phyloP scores from a whole-genome alignment of 2,888 invertebrate genomes.

The Choristoneura rosaceana region DNA sequence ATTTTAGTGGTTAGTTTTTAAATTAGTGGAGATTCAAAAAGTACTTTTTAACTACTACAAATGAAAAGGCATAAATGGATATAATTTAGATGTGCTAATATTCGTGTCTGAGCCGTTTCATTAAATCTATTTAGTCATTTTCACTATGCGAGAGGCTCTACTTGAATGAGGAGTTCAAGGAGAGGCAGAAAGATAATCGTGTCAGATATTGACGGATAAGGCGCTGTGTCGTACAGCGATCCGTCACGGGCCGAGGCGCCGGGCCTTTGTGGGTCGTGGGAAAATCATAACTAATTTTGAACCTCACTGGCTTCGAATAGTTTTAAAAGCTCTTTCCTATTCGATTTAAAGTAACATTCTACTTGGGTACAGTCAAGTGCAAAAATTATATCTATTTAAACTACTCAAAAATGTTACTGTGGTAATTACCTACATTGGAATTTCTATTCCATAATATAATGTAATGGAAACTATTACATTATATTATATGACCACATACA shows the following conservation, averaged over 20 bases:
- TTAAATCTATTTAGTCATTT: neutral
- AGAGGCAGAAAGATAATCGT: slow-evolving; percentile 22
- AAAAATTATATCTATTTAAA: no score
- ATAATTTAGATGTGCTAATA: neutral
- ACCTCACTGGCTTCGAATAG: slow-evolving; percentile 20
- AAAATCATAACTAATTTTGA: slow-evolving; percentile 51
- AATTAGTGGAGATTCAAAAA: neutral
- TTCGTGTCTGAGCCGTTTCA: neutral
- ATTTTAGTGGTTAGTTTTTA: neutral
- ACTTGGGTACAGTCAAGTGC: no score
- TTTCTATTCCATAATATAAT: no score
- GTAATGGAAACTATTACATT: no score
- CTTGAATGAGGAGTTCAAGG: slow-evolving; percentile 4
- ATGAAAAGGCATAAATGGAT: neutral
- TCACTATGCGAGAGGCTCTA: neutral
- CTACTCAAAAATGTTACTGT: no score
- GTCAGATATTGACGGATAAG: slow-evolving; percentile 49
- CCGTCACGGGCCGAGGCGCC: slow-evolving; percentile 64
- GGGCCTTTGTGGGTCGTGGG: slow-evolving; percentile 62
- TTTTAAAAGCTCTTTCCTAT: slow-evolving; percentile 3
- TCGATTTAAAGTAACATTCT: neutral
- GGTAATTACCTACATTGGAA: no score
- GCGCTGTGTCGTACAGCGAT: slow-evolving; percentile 68
- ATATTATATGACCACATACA: no score
- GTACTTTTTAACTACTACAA: no score